Percentiles rank a stretch among this genome's conserved stretches.
These are phyloP conservation scores for Xenopus laevis DNA, from an alignment of 2,113 vertebrate genomes.

Conservation along the genomic window DNA sequence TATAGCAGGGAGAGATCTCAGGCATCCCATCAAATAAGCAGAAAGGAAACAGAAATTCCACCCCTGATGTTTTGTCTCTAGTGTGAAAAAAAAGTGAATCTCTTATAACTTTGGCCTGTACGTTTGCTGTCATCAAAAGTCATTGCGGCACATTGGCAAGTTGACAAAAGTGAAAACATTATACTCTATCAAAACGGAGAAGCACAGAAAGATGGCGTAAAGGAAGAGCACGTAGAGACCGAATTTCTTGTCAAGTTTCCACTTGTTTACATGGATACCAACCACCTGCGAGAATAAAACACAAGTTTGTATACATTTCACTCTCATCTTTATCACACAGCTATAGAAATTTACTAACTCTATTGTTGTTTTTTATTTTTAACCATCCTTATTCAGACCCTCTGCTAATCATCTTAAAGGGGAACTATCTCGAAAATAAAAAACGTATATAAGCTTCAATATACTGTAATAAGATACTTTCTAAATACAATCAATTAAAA, in stretches of 20 bases:
- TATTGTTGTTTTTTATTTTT: too few species aligned
- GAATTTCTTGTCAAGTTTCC: conserved; percentile 87
- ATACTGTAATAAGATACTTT: too few species aligned
- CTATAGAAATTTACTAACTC: too few species aligned
- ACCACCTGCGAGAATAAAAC: conserved; percentile 67
- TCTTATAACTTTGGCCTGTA: background rate
- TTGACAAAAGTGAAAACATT: conserved; percentile 99
- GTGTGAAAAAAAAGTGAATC: background rate
- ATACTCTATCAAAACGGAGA: conserved; percentile 96
- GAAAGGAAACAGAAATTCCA: background rate
- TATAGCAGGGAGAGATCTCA: background rate
- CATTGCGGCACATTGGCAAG: conserved; percentile 91
- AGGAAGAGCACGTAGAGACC: conserved; percentile 84
- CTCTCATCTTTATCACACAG: too few species aligned
- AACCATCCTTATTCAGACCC: too few species aligned
- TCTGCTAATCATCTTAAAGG: too few species aligned
- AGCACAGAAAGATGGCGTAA: conserved; percentile 89
- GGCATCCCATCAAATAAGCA: background rate
- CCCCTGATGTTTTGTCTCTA: background rate
- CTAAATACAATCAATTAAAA: too few species aligned
- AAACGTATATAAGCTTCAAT: too few species aligned
- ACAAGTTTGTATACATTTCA: background rate
- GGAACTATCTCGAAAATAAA: too few species aligned
- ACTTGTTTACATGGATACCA: conserved; percentile 90
- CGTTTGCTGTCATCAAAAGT: conserved; percentile 59